Evolutionary conservation across 2,797 vertebrate species (phyloP), one percentile per base, ranked within the genome.

Genomic region (Ceyx erithaca): DNA sequence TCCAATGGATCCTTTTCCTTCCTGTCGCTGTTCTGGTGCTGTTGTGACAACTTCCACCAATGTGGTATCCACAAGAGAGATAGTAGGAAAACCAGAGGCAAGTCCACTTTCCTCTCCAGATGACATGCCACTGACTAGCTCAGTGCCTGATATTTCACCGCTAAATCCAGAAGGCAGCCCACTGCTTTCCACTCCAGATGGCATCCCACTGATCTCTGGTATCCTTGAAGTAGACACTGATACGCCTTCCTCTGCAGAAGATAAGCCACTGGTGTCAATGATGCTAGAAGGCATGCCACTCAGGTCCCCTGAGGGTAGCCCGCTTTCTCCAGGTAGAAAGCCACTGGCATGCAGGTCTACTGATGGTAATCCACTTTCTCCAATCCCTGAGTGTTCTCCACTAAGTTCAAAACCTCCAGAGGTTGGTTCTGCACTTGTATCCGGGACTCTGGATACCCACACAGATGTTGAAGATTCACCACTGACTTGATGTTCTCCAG

Each of bases 1-100:
- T 73, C 98, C 98, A 6, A 98, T 84, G 9, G 96, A 97, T 7
- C 98, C 98, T 80, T 97, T 98, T 40, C 98, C 98, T 73, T 98
- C 98, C 91, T 98, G 97, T 87, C 73, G 90, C 62, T 92, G 85
- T 63, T 92, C 90, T 3, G 81, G 80, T 3, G 63, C 75, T 69
- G 96, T 78, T 73, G 97, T 97, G 40, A 97, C 92, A 52, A 97
- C 90, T 86, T 98, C 98, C 78, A 97, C 97, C 92, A 98, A 75
- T 0, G 97, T 97, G 35, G 96, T 95, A 93, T 97, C 97, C 97
- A 90, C 97, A 94, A 93, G 97, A 78, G 95, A 98, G 95, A 97
- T 48, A 8, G 96, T 96, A 92, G 96, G 98, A 96, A 96, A 96
- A 59, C 97, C 98, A 86, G 98, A 98, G 7, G 96, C 1, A 4